phyloP scores from a whole-genome alignment of 2,888 invertebrate genomes.

The Hirtodrosophila trivittata region DNA sequence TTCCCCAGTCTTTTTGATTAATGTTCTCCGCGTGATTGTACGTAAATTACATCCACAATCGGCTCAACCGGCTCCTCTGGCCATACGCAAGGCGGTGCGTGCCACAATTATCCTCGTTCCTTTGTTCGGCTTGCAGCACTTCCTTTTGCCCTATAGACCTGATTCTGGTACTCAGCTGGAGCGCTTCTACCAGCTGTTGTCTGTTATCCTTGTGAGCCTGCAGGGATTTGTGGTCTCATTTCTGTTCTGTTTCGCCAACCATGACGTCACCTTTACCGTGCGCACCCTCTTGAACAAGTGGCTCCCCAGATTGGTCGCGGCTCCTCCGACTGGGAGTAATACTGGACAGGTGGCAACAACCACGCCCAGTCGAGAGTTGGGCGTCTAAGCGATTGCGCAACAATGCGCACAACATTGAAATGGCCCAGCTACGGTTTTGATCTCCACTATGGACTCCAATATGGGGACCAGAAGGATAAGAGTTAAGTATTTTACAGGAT shows the following conservation, averaged over 20 bases:
- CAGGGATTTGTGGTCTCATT: constrained; percentile 90
- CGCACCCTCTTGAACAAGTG: constrained; percentile 84
- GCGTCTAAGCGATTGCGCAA: constrained; percentile 69
- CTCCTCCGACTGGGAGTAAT: constrained; percentile 81
- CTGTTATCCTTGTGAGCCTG: constrained; percentile 88
- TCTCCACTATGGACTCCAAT: neutral
- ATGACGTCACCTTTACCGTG: constrained; percentile 87
- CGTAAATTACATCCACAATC: constrained; percentile 87
- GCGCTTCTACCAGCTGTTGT: constrained; percentile 87
- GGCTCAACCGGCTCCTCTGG: constrained; percentile 86
- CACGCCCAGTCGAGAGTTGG: constrained; percentile 83
- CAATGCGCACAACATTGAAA: constrained; percentile 24
- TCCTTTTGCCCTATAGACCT: constrained; percentile 89
- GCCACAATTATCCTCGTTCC: constrained; percentile 91
- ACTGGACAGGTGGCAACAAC: constrained; percentile 83
- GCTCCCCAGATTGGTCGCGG: constrained; percentile 78
- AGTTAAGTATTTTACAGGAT: too few relatives aligned
- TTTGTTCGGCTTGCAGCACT: constrained; percentile 89
- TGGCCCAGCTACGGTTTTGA: constrained; percentile 33
- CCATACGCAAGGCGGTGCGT: constrained; percentile 87
- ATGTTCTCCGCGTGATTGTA: constrained; percentile 87
- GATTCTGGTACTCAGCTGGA: constrained; percentile 85
- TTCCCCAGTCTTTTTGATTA: constrained; percentile 88
- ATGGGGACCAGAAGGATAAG: neutral
- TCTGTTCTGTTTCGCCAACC: constrained; percentile 90